Base-by-base conservation (phyloP, 2,113 vertebrate genomes). In the Rallus limicola region DNA sequence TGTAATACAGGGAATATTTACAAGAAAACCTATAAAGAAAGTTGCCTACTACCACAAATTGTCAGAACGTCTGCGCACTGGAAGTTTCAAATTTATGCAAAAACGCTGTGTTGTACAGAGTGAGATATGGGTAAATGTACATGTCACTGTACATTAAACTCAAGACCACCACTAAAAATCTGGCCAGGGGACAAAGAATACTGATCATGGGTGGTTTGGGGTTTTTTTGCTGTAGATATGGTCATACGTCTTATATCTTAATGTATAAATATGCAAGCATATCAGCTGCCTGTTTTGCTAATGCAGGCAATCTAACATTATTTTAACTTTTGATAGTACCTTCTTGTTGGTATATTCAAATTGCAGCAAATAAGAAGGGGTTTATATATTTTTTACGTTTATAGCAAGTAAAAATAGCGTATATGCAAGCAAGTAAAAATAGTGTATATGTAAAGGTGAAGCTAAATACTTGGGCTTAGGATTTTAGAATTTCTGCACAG, bases 51-150 rank as follows among this genome's bases (percentile, higher is more conserved):
- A 72, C 8, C 21, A 87, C 26, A 82, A 11, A 76, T 48, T 56
- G 5, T 60, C 1, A 3, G n/a, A 6, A 16, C 3, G 8, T 3
- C 3, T 6, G 2, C 4, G 6, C 10, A 11, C 11, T 23, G 16
- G 28, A 29, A 29, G 53, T 83, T 81, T 77, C 10, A 56, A 33
- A 64, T 64, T 78, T 36, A 53, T 38, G 16, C 53, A 71, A 65
- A 86, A 38, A 5, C 3, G 48, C 31, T 55, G 5, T 26, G 11
- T 46, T 56, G 4, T 40, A 50, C 12, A 28, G 17, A 70, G 31
- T 11, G 7, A 55, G 15, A 38, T 33, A 56, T 1, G 6, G 10
- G 4, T 50, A 79, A 70, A 63, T 1, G 18, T 84, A 46, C 5
- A 21, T 19, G 7, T 10, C 25, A 50, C 33, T 28, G 7, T 28